Percentiles rank a stretch among this genome's conserved stretches.
Evolutionary conservation across 2,113 vertebrate genomes (phyloP).

Genomic region (Synchiropus splendidus): DNA sequence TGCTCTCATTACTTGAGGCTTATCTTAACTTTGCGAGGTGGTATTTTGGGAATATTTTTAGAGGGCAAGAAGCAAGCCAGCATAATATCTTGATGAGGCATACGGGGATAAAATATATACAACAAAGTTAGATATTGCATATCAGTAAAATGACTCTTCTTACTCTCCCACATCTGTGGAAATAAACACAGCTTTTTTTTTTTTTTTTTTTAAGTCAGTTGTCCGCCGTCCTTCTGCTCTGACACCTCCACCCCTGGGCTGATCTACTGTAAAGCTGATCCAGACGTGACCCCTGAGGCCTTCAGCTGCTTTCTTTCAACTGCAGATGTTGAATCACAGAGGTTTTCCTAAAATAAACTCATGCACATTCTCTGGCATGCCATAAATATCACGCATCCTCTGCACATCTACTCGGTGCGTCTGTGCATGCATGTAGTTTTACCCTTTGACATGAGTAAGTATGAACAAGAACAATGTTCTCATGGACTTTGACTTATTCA

Average conservation of each 20-base stretch:
- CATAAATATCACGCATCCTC: constrained; percentile 17
- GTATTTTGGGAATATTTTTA: constrained; percentile 20
- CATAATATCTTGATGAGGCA: too few species aligned
- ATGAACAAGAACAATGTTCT: constrained; percentile 17
- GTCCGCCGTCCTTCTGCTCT: too few species aligned
- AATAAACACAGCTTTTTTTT: too few species aligned
- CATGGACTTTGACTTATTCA: not conserved
- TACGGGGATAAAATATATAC: too few species aligned
- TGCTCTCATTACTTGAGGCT: too few species aligned
- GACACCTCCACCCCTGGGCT: not conserved
- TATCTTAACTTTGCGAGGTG: constrained; percentile 5
- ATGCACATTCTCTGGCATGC: constrained; percentile 9
- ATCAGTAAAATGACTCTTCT: too few species aligned
- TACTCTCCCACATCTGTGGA: too few species aligned
- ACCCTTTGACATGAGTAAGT: constrained; percentile 19
- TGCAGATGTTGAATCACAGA: constrained; percentile 42
- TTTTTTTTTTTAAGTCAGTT: too few species aligned
- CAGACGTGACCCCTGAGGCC: constrained; percentile 13
- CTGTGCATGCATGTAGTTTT: constrained; percentile 15
- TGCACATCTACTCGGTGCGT: constrained; percentile 8
- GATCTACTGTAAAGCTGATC: constrained; percentile 16
- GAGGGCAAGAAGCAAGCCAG: too few species aligned
- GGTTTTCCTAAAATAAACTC: constrained; percentile 39
- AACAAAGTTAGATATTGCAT: too few species aligned
- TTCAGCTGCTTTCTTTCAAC: constrained; percentile 26